Evolutionary conservation across 2,113 vertebrate genomes (phyloP), one percentile per base, ranked within the genome.

Genomic region (Phocoena sinus): DNA sequence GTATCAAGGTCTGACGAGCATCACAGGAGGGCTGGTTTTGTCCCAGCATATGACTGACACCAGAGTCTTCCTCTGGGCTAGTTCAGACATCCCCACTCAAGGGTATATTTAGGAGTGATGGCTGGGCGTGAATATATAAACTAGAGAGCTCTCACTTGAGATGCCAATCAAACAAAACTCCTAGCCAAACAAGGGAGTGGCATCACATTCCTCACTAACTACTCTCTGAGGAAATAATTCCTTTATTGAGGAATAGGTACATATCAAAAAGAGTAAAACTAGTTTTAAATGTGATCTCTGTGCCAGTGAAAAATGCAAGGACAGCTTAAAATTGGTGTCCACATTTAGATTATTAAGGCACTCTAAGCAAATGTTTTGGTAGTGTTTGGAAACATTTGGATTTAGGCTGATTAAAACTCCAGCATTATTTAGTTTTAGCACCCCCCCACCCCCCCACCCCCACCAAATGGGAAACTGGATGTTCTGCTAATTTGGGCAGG

Each of bases 401-500:
- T 67, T 53, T 38, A 28, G 21, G 15, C 8, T 85, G 53, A 77
- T 85, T 44, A 85, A 95, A 85, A 89, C 11, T 38, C 20, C 31
- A 95, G 8, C 4, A 56, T 26, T 74, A 58, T 88, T 76, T 77
- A 38, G 73, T 80, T 80, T 70, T 36, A 38, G 31, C 6, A 0
- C 68, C 21, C 13, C 28, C 5, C 53, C 6, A 0, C 56, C 21
- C 53, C 20, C 28, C 5, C 56, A 18, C 18, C 56, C 6, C 68
- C 21, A n/a, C 17, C 28, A 41, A 86, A 85, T 31, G 25, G 81
- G 17, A 88, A 96, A 63, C 56, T 91, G 36, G 15, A 33, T 87
- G 10, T 60, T 91, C 56, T 47, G 44, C 70, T 89, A 56, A 21
- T 70, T 6, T 94, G 44, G 83, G 8, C 17, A 97, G 81, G 65